Evolutionary conservation across 23 tunicate species (phyloP), one percentile per base, ranked within the genome.

Genomic region (Phallusia fumigata): DNA sequence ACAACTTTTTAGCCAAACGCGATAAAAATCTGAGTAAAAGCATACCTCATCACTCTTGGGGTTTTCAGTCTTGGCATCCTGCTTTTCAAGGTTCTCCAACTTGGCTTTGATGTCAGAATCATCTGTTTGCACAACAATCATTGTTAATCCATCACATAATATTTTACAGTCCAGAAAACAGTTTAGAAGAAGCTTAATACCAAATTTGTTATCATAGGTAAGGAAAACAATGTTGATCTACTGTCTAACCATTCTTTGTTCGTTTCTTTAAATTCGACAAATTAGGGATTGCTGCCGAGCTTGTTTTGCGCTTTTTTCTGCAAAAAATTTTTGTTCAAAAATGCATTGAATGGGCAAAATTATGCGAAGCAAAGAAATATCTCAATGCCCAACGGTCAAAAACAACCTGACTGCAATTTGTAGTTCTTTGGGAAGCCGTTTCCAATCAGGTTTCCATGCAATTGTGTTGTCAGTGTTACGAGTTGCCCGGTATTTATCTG

Each of bases 371-470:
- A 31, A 77, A 30, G 3, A 8, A 36, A 40, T 77, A 35, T 19
- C 22, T 35, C 22, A 77, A 36, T 33, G n/a, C 36, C 5, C 79
- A 75, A 31, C 6, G 6, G n/a, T 26, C 11, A 36, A 19, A 5
- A 36, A 2, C 19, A 11, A 79, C 78, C 76, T 51, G 19, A 84
- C 81, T 32, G 83, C 83, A 82, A 88, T 83, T 84, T 85, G 86
- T 31, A 90, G 52, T 65, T 90, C 96, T 44, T 58, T 79, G 22
- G 96, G 96, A 13, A 91, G 53, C 24, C 90, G 53, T 35, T 78
- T 86, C 87, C 90, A 91, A 79, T 91, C 96, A 15, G 87, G 87
- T 73, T 86, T 76, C 96, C 96, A 91, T 26, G 76, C 88, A 21
- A 82, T 58, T 22, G 76, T 85, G 78, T 79, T 78, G 83, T 83